Base-by-base conservation (phyloP, 2,888 invertebrate genomes). In the Chamaedrilus cognettii region DNA sequence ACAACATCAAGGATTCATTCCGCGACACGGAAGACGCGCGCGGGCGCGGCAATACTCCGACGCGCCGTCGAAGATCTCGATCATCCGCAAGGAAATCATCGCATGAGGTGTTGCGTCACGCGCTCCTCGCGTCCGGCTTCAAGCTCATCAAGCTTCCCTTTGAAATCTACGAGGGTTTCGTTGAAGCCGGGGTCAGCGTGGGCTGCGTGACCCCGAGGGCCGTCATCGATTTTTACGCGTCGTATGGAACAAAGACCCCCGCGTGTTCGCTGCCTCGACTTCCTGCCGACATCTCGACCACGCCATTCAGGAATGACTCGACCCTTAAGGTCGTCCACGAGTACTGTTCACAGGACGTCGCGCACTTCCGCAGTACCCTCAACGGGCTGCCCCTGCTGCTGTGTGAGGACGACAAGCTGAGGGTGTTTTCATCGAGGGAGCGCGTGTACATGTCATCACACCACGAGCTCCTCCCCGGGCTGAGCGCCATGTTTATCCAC, bases 381-480 rank as follows among this genome's bases (percentile, higher is more conserved):
- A 67, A 70, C n/a, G 72, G 71, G 4, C 56, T 75, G 28, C 72
- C 74, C 2, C 57, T 75, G 62, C 65, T 73, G 33, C 68, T 74
- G 23, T 65, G 67, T 23, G 72, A 72, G 33, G 75, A 75, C 60
- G 71, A 62, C 4, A 67, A 71, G 58, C 65, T 75, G 7, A 67
- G 72, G 28, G 59, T 64, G 26, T 74, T 75, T 66, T 66, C 58
- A 34, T 49, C 30, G 1, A 31, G 58, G 11, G 70, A 72, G n/a
- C 65, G 67, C 11, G 67, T 71, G 1, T 75, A 69, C 58, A 57
- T 75, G 50, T 68, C 71, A 1, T 33, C 55, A 2, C 69, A 70
- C 64, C 68, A 72, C 35, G 66, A 68, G 15, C 65, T 75, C 1
- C 63, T 74, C 2, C 73, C 75, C 4, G 69, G 69, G 5, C 70